Base-by-base conservation (phyloP, 2,888 invertebrate species). In the Dynastes tityus region DNA sequence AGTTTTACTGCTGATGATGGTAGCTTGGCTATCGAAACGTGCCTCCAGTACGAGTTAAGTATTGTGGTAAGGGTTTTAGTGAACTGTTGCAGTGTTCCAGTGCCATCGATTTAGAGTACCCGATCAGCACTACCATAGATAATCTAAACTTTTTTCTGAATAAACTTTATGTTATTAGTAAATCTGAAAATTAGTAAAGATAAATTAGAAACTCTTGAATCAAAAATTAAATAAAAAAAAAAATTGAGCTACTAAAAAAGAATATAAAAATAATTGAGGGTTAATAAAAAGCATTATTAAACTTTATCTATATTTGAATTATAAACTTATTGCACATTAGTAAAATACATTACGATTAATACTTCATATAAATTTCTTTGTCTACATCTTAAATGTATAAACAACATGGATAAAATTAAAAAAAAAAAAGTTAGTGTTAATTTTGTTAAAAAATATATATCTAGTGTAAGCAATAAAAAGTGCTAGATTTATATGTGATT, bases 201-300 rank as follows among this genome's bases (percentile, higher is more conserved):
- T 29, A 61, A 71, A 71, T 8, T 71, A 16, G 29, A 55, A 58
- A 71, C 8, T 2, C 45, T 45, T 22, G 32, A 71, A 55, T 6
- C 32, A 71, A 70, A 55, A 58, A 29, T 3, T 53, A 58, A 71
- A 71, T 4, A 22, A 58, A 58, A 51, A 37, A 29, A 32, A 61
- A 55, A 37, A n/a, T 4, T 63, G 13, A 76, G 53, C 11, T 22
- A 9, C 40, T 49, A 77, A 71, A 77, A 61, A 58, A 8, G 11
- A 45, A 45, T 11, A 45, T 45, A 45, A 58, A 8, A 40, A 22
- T 37, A 63, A 67, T 45, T 71, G 45, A 71, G 77, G 77, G 77
- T 77, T 68, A 77, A 77, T 77, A 77, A 77, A 77, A 77, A 77
- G 77, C 77, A 45, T 51, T 58, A 61, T 70, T 77, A 32, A 63